Evolutionary conservation across 2,113 vertebrate species (phyloP), one percentile per base, ranked within the genome.

Genomic region (Megatriorchis doriae): DNA sequence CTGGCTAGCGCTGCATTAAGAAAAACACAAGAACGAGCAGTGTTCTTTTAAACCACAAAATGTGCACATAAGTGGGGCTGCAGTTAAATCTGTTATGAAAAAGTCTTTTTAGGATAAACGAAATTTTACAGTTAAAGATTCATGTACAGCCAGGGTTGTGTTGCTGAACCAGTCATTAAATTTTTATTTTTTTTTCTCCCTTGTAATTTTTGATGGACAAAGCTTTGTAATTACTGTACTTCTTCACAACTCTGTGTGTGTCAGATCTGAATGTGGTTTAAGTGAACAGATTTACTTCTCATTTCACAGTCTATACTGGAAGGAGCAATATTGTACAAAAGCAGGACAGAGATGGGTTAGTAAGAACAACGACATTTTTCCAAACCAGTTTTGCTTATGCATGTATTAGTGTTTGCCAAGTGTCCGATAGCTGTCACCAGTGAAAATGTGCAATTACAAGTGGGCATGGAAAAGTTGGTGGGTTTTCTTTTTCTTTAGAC

Each of bases 1-100:
- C 42, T 88, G 90, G 85, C 58, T 91, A 79, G 52, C n/a, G 14
- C 47, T 84, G 42, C 27, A 6, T 68, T 87, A 68, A 85, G 74
- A 72, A 90, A 94, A 56, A 32, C 26, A 72, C 23, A 70, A 80
- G 58, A 86, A 40, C 56, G 55, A 43, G 72, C 62, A 55, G 56
- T 77, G 58, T 92, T 89, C 34, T 73, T 91, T 86, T 94, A 86
- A 93, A 87, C 43, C 66, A 80, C 81, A 80, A 62, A 94, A 75
- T 73, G 23, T 62, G 40, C 52, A 68, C 16, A 1, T 50, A 85
- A 93, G 14, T 62, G 23, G 18, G 32, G 20, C 48, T 82, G 32
- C 78, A 91, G 58, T 94, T 88, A 88, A 92, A 48, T 78, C 48
- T 90, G 36, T 81, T 94, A 81, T 4, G 25, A 73, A 88, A 88